Base-by-base conservation (phyloP, 2,797 vertebrate genomes). In the Acipenser oxyrinchus region DNA sequence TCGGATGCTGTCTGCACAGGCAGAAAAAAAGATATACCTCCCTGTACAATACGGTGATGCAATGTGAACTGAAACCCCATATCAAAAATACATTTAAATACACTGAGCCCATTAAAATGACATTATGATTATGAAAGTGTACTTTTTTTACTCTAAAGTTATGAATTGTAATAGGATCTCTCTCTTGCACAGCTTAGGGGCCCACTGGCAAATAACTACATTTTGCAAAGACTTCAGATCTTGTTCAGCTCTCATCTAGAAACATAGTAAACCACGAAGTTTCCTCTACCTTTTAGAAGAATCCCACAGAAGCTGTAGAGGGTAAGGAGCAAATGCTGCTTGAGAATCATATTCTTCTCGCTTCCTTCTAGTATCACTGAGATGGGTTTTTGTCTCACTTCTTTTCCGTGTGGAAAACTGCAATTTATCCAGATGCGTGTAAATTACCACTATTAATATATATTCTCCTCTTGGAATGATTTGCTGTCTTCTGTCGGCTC, bases 321-420 rank as follows among this genome's bases (percentile, higher is more conserved):
- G 82, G 88, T 78, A 78, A 90, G 82, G 79, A 90, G 74, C 78
- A 87, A 74, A 79, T 84, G 82, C 81, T 78, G 84, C 76, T 88
- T 81, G 85, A 87, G 75, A 79, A 89, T 89, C 89, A 89, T 90
- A 79, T 83, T 89, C 83, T 83, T 81, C 76, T 81, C 67, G 77
- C 75, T 82, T 79, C 79, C 81, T 76, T 77, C 76, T 66, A 68
- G 69, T 10, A 74, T 37, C 23, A 75, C 73, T 75, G 63, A 69
- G 71, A 69, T 69, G 69, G 62, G 72, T 77, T 73, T 72, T 78
- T 62, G 77, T 58, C 75, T 66, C 70, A 65, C 64, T 69, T 69
- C 63, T 67, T 62, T 72, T 68, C 77, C 71, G 72, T 77, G 65
- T 68, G 75, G 52, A 71, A 72, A 74, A 69, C 74, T 70, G 37